These are phyloP conservation scores for Epistrophe grossulariae DNA, from an alignment of 2,888 invertebrate species.

Conservation along the genomic window DNA sequence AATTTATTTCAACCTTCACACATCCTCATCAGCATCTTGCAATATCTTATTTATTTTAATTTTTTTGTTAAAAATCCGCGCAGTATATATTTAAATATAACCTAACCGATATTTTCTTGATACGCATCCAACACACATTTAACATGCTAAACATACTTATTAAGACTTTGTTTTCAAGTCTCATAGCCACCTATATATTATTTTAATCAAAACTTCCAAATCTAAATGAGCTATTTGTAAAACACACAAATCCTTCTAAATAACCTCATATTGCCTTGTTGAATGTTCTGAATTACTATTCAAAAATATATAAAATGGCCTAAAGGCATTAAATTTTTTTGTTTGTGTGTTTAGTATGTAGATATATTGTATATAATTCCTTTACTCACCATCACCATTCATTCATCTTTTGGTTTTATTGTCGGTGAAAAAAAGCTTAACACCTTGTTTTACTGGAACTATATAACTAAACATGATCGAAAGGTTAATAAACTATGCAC, in stretches of 20 bases:
- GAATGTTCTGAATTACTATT: constrained; percentile 49
- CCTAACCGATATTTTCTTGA: not conserved
- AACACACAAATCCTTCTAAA: constrained; percentile 65
- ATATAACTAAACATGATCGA: not conserved
- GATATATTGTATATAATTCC: not conserved
- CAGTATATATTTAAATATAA: not conserved
- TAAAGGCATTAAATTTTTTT: constrained; percentile 2
- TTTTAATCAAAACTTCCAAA: constrained; percentile 61
- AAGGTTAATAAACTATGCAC: not conserved
- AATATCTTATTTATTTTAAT: not conserved
- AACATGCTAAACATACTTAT: constrained; percentile 59
- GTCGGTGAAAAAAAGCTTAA: constrained; percentile 52
- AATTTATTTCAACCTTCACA: constrained; percentile 14
- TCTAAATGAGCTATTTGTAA: constrained; percentile 73
- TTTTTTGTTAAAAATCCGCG: not conserved
- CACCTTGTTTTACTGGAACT: constrained; percentile 65
- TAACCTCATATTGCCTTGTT: constrained; percentile 48
- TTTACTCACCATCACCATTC: constrained; percentile 32
- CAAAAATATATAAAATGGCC: constrained; percentile 26
- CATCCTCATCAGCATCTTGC: not conserved
- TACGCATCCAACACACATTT: constrained; percentile 37
- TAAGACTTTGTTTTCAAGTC: constrained; percentile 35
- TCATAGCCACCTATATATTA: constrained; percentile 33
- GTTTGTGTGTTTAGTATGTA: not conserved
- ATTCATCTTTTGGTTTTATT: constrained; percentile 56